Percentiles rank a stretch among this genome's conserved stretches.
Conservation (phyloP, 1,140 invertebrate genomes). For the Halictus rubicundus region DNA sequence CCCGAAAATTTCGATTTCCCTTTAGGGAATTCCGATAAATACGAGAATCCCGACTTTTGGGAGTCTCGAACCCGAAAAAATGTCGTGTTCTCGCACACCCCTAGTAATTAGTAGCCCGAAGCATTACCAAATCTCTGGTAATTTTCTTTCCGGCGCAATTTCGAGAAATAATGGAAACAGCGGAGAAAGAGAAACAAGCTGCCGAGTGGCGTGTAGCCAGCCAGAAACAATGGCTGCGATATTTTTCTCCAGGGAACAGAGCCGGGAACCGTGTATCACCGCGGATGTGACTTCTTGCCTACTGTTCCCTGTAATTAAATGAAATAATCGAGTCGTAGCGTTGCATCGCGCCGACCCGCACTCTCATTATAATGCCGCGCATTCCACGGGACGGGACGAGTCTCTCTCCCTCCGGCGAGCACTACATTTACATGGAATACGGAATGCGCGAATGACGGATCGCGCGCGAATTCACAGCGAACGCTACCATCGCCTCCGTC, state of each 20-base stretch:
- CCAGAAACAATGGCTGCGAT: slow-evolving; percentile 11
- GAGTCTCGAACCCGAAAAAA: no score
- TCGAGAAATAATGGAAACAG: neutral
- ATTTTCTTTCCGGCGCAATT: no score
- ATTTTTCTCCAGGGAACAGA: neutral
- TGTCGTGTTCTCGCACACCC: no score
- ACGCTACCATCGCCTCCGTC: neutral
- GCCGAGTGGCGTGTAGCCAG: neutral
- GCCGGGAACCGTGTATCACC: neutral
- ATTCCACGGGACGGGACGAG: slow-evolving; percentile 59
- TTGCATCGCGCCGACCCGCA: slow-evolving; percentile 26
- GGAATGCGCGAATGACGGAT: slow-evolving; percentile 39
- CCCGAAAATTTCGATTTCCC: no score
- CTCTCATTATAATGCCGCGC: slow-evolving; percentile 63
- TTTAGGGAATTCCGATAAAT: no score
- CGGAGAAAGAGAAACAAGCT: neutral
- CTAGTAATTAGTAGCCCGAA: neutral
- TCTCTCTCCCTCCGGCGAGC: slow-evolving; percentile 42
- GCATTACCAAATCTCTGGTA: no score
- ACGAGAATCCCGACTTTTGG: no score
- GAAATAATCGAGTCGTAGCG: slow-evolving; percentile 59
- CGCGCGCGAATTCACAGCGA: slow-evolving; percentile 44
- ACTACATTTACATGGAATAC: slow-evolving; percentile 34
- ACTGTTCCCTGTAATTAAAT: slow-evolving; percentile 65
- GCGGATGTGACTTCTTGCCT: slow-evolving; percentile 40